These are phyloP conservation scores for Lepidurus arcticus DNA, from an alignment of 1,140 invertebrate species.

Conservation along the genomic window DNA sequence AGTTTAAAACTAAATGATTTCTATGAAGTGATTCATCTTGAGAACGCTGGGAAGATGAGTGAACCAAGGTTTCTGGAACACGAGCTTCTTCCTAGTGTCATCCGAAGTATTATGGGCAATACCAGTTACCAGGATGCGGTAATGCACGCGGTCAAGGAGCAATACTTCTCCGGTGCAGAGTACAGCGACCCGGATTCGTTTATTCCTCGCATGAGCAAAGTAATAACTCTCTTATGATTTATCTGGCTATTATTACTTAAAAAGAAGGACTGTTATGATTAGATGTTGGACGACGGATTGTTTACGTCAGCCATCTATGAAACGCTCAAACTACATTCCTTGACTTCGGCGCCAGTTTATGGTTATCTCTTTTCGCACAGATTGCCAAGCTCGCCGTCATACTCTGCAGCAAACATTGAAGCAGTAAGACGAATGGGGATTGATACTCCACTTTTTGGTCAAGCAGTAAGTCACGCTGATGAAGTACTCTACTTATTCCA, in stretches of 20 bases:
- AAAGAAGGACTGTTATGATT: background rate
- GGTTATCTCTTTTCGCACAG: background rate
- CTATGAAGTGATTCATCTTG: conserved; percentile 31
- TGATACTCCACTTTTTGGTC: conserved; percentile 32
- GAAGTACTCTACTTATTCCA: conserved; percentile 49
- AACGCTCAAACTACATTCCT: background rate
- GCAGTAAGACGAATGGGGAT: background rate
- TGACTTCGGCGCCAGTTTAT: background rate
- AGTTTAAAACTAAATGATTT: conserved; percentile 13
- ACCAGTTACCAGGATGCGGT: conserved; percentile 18
- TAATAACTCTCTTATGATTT: background rate
- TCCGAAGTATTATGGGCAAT: conserved; percentile 31
- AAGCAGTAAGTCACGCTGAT: conserved; percentile 57
- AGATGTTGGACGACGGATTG: conserved; percentile 33
- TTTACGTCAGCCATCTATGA: conserved; percentile 24
- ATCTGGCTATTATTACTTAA: background rate
- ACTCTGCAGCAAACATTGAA: background rate
- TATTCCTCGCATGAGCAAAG: conserved; percentile 29
- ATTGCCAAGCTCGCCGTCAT: background rate
- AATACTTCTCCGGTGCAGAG: conserved; percentile 31
- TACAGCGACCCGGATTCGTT: conserved; percentile 26
- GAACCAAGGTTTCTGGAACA: conserved; percentile 30
- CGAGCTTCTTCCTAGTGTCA: conserved; percentile 30
- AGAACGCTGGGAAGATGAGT: conserved; percentile 33
- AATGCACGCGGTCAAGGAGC: conserved; percentile 30